These are phyloP conservation scores for Hirudinaria manillensis DNA, from an alignment of 2,888 invertebrate species.

Conservation along the genomic window DNA sequence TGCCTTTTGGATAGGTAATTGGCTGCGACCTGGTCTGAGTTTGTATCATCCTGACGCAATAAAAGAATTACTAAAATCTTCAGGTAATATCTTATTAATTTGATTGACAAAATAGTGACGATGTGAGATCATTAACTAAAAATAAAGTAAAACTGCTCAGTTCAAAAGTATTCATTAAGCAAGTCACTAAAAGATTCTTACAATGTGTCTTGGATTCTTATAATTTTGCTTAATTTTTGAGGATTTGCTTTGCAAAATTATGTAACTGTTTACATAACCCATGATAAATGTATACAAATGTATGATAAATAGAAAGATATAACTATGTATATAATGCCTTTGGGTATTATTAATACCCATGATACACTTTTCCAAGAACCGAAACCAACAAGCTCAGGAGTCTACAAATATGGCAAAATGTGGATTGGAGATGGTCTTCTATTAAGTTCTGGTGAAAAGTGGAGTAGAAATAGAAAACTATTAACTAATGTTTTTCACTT, in stretches of 20 bases:
- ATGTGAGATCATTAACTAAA: neutral
- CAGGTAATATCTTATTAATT: slow-evolving; percentile 25
- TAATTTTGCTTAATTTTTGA: no score
- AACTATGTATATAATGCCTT: no score
- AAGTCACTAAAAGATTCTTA: no score
- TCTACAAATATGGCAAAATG: slow-evolving; percentile 27
- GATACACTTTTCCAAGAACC: neutral
- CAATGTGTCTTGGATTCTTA: no score
- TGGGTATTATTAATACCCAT: no score
- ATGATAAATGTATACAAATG: no score
- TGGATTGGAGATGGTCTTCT: slow-evolving; percentile 42
- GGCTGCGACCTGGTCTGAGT: slow-evolving; percentile 21
- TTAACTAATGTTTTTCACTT: slow-evolving; percentile 43
- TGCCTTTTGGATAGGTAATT: slow-evolving; percentile 28
- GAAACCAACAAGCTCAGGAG: slow-evolving; percentile 25
- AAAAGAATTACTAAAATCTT: slow-evolving; percentile 30
- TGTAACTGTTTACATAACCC: no score
- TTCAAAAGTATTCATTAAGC: neutral
- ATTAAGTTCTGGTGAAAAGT: slow-evolving; percentile 38
- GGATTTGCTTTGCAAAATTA: no score
- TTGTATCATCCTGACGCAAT: slow-evolving; percentile 31
- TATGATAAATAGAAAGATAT: no score
- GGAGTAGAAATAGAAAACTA: slow-evolving; percentile 40
- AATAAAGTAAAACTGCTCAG: neutral
- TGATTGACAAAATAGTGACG: neutral